Evolutionary conservation across 1,140 invertebrate species (phyloP), one percentile per base, ranked within the genome.

Genomic region (Macrobrachium rosenbergii): DNA sequence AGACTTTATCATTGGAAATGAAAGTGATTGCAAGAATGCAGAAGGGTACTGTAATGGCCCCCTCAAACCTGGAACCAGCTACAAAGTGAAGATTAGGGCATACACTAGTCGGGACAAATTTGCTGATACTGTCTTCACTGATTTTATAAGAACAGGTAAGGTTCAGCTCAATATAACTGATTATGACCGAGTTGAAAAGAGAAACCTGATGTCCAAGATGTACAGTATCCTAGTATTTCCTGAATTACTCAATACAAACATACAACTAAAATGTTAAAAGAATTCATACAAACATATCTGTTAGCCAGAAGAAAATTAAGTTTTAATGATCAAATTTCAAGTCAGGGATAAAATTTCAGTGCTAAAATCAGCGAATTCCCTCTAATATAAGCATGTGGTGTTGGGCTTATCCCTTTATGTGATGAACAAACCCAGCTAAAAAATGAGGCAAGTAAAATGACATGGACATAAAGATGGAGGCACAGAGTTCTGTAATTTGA

Each of bases 71-170:
- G 97, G 96, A 83, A 95, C 97, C n/a, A 95, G 95, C 0, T 99
- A 98, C 92, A 94, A 94, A 90, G 95, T 99, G 5, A 98, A 98
- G 93, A 95, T 99, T 77, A 94, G 98, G 88, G 98, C 97, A 11
- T 99, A 97, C 91, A 99, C 98, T 28, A 95, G 95, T 2, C 94
- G 95, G 8, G 96, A 98, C 91, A 98, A 98, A 92, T 98, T 97
- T 91, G 96, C 96, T 11, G 98, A 99, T 90, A 99, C 98, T 1
- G 95, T 94, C 87, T 99, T 97, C 92, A 97, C 96, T 91, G 95
- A 96, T 89, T 94, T 95, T 0, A 96, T 98, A 89, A 94, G 94
- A 60, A 87, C 82, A 79, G 82, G 82, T 64, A 80, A 83, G 82
- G 77, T 6, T 37, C 21, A 43, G 23, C 5, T 59, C 43, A 28